Percentiles rank a stretch among this genome's conserved stretches.
Evolutionary conservation across 2,888 invertebrate genomes (phyloP).

Genomic region (Brachynemurus nebulosus): DNA sequence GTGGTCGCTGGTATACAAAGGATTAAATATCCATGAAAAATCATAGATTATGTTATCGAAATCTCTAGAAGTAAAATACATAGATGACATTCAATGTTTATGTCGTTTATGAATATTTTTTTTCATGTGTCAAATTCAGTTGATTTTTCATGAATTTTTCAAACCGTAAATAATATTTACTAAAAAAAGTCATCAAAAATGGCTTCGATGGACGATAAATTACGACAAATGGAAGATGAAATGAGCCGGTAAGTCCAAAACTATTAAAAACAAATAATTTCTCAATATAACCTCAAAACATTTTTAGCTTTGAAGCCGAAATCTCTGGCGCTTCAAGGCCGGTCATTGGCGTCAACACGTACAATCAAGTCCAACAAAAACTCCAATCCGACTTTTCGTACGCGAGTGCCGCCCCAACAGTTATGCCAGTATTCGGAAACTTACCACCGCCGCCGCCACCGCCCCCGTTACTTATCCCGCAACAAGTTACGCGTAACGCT

Average conservation of each 20-base stretch:
- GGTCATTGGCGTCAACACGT: conserved; percentile 60
- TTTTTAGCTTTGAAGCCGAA: conserved; percentile 74
- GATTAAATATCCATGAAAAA: too few relatives aligned
- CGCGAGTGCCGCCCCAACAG: too few relatives aligned
- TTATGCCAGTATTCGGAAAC: conserved; percentile 41
- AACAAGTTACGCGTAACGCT: conserved; percentile 42
- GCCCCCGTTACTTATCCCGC: conserved; percentile 52
- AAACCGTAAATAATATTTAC: too few relatives aligned
- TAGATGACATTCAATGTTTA: too few relatives aligned
- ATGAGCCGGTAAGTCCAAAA: conserved; percentile 60
- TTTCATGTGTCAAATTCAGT: too few relatives aligned
- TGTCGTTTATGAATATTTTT: too few relatives aligned
- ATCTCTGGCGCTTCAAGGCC: conserved; percentile 55
- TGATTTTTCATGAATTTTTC: too few relatives aligned
- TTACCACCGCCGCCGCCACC: conserved; percentile 53
- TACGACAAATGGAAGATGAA: conserved; percentile 80
- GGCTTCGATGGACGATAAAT: conserved; percentile 42
- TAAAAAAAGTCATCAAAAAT: too few relatives aligned
- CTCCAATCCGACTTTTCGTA: conserved; percentile 32
- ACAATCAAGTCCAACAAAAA: conserved; percentile 53
- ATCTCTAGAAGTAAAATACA: too few relatives aligned
- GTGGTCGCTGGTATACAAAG: too few relatives aligned
- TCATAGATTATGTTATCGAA: too few relatives aligned
- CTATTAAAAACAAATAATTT: conserved; percentile 7
- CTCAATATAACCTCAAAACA: conserved; percentile 6